Base-by-base conservation (phyloP, 2,113 vertebrate genomes). In the Nanorana parkeri region DNA sequence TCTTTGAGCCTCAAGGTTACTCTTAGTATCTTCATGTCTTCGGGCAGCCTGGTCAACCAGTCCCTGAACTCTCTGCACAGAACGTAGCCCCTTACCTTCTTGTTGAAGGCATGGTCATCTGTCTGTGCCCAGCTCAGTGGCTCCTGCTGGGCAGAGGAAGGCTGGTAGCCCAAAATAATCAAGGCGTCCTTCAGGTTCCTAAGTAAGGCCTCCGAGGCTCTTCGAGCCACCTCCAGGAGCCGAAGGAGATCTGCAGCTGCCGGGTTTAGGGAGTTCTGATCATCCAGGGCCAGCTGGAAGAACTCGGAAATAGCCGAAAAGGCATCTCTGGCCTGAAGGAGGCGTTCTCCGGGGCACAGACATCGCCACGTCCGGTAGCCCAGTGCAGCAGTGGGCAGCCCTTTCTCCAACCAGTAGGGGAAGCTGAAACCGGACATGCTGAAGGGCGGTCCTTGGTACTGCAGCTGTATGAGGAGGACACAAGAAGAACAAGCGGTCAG, bases 11-110 rank as follows among this genome's bases (percentile, higher is more conserved):
- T 80, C 6, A 85, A 86, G 47, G 88, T 87, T 52, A 80, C 71
- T 47, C 79, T 86, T 17, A 92, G 88, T 24, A 91, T 72, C 23
- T 80, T 72, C 77, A 92, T 78, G 78, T 91, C 90, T 19, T 85
- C 85, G 63, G 87, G 86, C 1, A 87, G 85, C 54, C 85, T 17
- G 8, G 85, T 86, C 1, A 90, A 78, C 91, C 91, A 91, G 67
- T 86, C 83, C 1, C 52, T 64, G 20, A 87, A 89, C 51, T 87
- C 89, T 20, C 85, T 60, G 78, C 87, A 88, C 16, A 91, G 87
- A 17, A 91, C 64, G 6, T 91, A 92, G 6, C 89, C 91, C 21
- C 86, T 68, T 24, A 89, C 84, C 75, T 90, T 91, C 81, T 83
- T 90, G 64, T 91, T 72, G 0, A 92, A 92, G 24, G 68, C 78